These are phyloP conservation scores for Sebastiscus albofasciatus DNA, from an alignment of 2,797 vertebrate species.

Conservation along the genomic window DNA sequence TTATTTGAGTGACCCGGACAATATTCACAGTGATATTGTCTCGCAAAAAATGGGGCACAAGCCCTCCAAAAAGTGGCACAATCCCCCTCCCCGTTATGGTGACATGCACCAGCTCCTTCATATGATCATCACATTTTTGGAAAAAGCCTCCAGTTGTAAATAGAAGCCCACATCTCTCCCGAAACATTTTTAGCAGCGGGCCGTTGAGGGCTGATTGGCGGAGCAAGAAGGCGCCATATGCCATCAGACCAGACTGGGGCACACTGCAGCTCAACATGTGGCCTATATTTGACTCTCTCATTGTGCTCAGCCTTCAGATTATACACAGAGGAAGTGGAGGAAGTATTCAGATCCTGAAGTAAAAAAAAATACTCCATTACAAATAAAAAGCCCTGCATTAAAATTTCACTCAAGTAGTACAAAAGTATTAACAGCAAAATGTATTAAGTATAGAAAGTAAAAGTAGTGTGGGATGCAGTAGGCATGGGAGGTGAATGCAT, in stretches of 20 bases:
- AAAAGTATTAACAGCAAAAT: too few relatives aligned
- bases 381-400: too few relatives aligned
- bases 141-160: constrained; percentile 46
- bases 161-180: constrained; percentile 30
- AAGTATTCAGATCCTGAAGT: too few relatives aligned
- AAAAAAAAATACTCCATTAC: too few relatives aligned
- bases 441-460: too few relatives aligned
- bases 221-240: constrained; percentile 62
- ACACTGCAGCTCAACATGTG: constrained; percentile 44
- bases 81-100: neutral
- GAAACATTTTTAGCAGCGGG: constrained; percentile 59
- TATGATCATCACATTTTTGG: constrained; percentile 34
- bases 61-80: constrained; percentile 46
- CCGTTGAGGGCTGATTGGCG: constrained; percentile 57
- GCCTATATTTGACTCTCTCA: constrained; percentile 61
- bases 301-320: constrained; percentile 29
- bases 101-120: neutral
- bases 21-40: neutral
- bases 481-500: too few relatives aligned
- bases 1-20: neutral
- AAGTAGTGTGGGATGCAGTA: too few relatives aligned
- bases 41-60: constrained; percentile 52
- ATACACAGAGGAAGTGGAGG: too few relatives aligned
- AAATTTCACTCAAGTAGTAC: too few relatives aligned
- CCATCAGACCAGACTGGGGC: constrained; percentile 36